Evolutionary conservation across 2,888 invertebrate genomes (phyloP).

Genomic region (Amblyjoppa proteus): DNA sequence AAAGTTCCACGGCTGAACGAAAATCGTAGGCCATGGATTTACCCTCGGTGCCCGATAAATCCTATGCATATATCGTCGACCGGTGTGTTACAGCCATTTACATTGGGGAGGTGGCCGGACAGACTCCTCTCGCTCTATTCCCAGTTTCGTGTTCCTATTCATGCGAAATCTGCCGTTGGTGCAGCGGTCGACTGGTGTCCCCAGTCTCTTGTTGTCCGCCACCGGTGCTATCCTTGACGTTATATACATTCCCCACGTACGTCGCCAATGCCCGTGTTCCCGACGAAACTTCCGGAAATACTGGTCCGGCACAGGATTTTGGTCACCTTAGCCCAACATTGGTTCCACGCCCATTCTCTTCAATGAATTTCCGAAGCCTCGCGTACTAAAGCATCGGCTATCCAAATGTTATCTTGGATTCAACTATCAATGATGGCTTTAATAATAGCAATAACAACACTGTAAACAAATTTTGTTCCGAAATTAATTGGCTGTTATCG

Average conservation of each 20-base stretch:
- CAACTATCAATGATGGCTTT: no score
- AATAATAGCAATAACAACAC: no score
- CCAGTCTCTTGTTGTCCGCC: conserved; percentile 12
- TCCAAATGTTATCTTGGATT: no score
- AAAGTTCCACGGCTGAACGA: conserved; percentile 18
- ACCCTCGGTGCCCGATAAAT: conserved; percentile 28
- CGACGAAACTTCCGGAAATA: conserved; percentile 36
- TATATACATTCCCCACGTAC: conserved; percentile 9
- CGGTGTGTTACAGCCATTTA: conserved; percentile 30
- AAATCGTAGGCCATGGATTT: conserved; percentile 11
- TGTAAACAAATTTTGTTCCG: background rate
- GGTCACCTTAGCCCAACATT: conserved; percentile 27
- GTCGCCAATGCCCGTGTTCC: background rate
- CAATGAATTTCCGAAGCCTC: no score
- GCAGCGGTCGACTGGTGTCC: background rate
- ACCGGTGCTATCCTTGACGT: background rate
- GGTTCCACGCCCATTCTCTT: background rate
- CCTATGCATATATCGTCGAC: conserved; percentile 11
- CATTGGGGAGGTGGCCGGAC: background rate
- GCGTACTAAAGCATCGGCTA: no score
- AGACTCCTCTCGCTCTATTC: conserved; percentile 5
- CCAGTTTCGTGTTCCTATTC: conserved; percentile 42
- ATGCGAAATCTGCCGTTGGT: conserved; percentile 18
- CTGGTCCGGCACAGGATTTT: conserved; percentile 8
- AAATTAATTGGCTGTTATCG: background rate